Conservation (phyloP, 2,113 vertebrate species). For the Chrysemys picta region DNA sequence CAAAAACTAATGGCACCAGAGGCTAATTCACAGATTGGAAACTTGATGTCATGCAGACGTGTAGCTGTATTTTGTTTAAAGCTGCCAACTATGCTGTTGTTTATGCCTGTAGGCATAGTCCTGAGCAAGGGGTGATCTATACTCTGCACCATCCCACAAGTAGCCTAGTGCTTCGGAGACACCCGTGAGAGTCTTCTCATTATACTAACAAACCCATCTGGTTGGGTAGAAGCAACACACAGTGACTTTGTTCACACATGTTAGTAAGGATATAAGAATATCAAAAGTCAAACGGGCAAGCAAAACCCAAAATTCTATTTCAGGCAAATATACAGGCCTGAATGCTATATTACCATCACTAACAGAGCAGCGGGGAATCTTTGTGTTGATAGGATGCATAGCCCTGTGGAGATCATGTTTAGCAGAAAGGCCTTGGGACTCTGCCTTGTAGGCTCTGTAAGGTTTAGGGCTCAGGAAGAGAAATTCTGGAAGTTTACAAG, state of each 20-base stretch:
- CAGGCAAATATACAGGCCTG: too few relatives aligned
- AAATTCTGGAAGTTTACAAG: neutral
- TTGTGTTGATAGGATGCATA: neutral
- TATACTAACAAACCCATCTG: too few relatives aligned
- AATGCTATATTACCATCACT: too few relatives aligned
- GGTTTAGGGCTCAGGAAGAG: neutral
- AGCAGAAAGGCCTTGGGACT: neutral
- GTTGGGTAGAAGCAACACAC: too few relatives aligned
- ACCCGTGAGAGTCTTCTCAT: too few relatives aligned
- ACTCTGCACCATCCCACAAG: neutral
- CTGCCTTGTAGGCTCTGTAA: neutral
- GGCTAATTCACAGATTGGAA: neutral
- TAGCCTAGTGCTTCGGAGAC: neutral
- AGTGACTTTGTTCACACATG: too few relatives aligned
- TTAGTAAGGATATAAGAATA: too few relatives aligned
- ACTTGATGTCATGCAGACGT: neutral
- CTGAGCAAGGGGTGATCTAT: neutral
- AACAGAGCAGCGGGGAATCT: neutral
- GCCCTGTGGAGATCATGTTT: neutral
- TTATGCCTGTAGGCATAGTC: neutral
- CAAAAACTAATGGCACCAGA: neutral
- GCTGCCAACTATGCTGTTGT: neutral
- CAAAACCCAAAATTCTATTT: too few relatives aligned
- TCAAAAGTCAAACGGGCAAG: too few relatives aligned
- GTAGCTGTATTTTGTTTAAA: neutral